A percentile compares a stretch with the other conserved stretches of the same genome.
phyloP scores from a whole-genome alignment of 2,797 vertebrate genomes.

The Carcharodon carcharias region DNA sequence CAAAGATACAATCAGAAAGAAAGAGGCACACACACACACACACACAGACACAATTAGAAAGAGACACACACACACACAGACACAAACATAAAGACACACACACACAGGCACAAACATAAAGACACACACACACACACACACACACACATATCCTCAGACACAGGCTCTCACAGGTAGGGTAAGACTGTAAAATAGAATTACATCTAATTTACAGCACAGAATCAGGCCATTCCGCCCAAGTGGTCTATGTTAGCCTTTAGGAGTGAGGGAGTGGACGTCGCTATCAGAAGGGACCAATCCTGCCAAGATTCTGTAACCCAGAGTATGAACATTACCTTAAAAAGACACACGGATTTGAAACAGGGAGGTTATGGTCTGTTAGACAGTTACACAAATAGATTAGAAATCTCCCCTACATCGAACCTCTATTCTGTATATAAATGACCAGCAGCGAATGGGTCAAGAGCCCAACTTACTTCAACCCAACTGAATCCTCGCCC shows the following conservation, averaged over 20 bases:
- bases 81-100: no score
- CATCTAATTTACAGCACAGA: background rate
- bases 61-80: no score
- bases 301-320: background rate
- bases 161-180: background rate
- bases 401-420: background rate
- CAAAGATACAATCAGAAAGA: no score
- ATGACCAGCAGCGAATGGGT: accelerated
- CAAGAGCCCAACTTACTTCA: constrained; percentile 75
- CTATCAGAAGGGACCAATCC: background rate
- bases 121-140: background rate
- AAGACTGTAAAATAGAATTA: background rate
- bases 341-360: no score
- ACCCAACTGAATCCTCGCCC: constrained; percentile 89
- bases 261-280: background rate
- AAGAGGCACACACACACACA: no score
- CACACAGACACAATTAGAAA: no score
- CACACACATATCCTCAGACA: background rate
- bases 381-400: background rate
- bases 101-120: no score
- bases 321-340: background rate
- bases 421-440: background rate
- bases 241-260: background rate
- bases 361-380: background rate
- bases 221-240: background rate